Conservation (phyloP, 2,113 vertebrate genomes). For the Oplegnathus fasciatus region DNA sequence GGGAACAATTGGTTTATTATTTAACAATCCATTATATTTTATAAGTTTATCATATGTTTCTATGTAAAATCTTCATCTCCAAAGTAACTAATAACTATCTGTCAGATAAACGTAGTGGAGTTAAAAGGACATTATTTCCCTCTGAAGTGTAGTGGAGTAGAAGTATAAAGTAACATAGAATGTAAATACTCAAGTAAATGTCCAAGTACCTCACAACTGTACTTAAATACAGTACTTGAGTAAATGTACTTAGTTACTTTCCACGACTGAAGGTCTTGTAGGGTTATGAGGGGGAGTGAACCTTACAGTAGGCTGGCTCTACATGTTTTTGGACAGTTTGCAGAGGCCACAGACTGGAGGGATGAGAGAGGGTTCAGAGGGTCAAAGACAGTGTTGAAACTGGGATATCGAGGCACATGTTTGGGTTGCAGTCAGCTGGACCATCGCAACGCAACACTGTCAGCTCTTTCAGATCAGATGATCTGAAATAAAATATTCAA, state of each 20-base stretch:
- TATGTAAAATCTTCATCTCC: neutral
- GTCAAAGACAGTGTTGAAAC: slow-evolving; percentile 50
- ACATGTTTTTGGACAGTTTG: slow-evolving; percentile 5
- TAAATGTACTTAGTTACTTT: neutral
- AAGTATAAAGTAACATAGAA: neutral
- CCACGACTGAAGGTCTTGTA: neutral
- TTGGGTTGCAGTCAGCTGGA: slow-evolving; percentile 40
- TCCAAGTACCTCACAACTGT: neutral
- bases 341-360: neutral
- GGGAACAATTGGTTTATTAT: neutral
- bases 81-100: neutral
- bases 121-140: neutral
- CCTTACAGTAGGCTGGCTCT: neutral
- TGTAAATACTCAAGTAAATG: neutral
- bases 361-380: slow-evolving; percentile 12
- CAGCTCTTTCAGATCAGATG: neutral
- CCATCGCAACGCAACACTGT: neutral
- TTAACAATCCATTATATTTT: neutral
- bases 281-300: neutral
- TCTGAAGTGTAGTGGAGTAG: neutral
- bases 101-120: neutral
- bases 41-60: neutral
- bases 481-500: neutral
- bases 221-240: neutral
- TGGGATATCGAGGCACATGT: slow-evolving; percentile 33